These are phyloP conservation scores for Malaclemys terrapin DNA, from an alignment of 2,113 vertebrate species.

Conservation along the genomic window DNA sequence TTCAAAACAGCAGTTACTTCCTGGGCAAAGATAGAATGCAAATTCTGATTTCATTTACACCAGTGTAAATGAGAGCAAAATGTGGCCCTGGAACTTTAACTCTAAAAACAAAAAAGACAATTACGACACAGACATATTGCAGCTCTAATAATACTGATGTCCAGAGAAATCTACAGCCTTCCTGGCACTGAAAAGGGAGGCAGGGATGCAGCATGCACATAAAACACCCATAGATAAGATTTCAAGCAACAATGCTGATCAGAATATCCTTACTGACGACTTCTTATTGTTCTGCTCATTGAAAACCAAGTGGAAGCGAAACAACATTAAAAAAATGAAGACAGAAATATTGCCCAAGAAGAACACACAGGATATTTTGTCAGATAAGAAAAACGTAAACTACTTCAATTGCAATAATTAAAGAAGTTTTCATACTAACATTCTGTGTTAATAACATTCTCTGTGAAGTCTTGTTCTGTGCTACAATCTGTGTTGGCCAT, in stretches of 20 bases:
- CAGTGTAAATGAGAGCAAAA: background rate
- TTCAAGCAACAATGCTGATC: background rate
- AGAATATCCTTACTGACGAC: background rate
- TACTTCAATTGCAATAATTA: background rate
- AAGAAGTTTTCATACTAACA: background rate
- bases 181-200: background rate
- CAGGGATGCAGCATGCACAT: background rate
- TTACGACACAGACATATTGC: background rate
- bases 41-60: background rate
- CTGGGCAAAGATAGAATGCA: background rate
- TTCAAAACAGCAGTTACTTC: background rate
- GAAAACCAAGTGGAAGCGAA: slow-evolving; percentile 4
- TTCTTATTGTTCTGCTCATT: background rate
- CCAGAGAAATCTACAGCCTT: background rate
- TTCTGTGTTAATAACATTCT: background rate
- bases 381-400: background rate
- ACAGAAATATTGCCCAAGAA: background rate
- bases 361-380: slow-evolving; percentile 1
- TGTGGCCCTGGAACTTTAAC: background rate
- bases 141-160: background rate
- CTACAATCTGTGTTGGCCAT: background rate
- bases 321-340: background rate
- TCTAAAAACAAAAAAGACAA: background rate
- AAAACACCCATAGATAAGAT: background rate
- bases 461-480: background rate